phyloP scores from a whole-genome alignment of 2,797 vertebrate species.

The Pelodytes ibericus region DNA sequence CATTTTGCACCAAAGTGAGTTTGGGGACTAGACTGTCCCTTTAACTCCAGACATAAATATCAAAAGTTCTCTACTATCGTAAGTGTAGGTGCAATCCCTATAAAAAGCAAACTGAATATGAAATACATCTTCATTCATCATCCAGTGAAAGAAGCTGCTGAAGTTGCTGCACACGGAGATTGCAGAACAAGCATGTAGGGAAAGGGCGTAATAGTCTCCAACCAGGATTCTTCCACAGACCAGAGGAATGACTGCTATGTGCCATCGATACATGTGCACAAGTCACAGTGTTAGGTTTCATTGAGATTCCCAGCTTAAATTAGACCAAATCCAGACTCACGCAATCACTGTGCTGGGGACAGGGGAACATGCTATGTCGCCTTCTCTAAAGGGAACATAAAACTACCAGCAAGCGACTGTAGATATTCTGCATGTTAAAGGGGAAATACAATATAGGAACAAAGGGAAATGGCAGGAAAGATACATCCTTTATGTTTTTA shows the following conservation, averaged over 20 bases:
- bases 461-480: too few species aligned
- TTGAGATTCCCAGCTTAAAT: slow-evolving; percentile 30
- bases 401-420: not conserved
- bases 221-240: not conserved
- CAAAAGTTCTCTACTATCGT: too few species aligned
- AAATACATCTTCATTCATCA: not conserved
- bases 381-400: not conserved
- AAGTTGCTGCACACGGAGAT: not conserved
- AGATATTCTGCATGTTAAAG: too few species aligned
- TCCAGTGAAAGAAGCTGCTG: not conserved
- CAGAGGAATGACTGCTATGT: slow-evolving; percentile 23
- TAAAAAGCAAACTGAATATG: not conserved
- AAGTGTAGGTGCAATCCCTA: too few species aligned
- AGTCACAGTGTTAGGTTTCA: slow-evolving; percentile 26
- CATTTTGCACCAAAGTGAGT: too few species aligned
- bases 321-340: slow-evolving; percentile 21
- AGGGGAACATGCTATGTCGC: not conserved
- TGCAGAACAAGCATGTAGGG: not conserved
- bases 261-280: not conserved
- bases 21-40: too few species aligned
- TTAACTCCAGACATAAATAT: too few species aligned
- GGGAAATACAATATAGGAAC: too few species aligned
- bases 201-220: not conserved
- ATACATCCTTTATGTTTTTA: too few species aligned
- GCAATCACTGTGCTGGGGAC: not conserved